Evolutionary conservation across 2,888 invertebrate species (phyloP), one percentile per base, ranked within the genome.

Genomic region (Mechanitis messenoides): DNA sequence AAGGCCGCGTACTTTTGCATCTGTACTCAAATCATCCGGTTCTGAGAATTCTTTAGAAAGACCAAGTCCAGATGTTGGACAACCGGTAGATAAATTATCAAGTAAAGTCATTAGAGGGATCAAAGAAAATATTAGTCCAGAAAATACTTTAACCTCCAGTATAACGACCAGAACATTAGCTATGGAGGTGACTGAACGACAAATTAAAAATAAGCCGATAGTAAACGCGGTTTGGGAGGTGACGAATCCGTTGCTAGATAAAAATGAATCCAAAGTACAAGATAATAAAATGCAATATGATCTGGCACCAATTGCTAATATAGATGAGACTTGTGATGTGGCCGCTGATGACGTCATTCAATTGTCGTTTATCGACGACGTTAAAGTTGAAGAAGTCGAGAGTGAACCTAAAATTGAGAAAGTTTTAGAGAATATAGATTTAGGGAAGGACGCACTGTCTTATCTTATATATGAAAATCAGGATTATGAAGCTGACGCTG

Each of bases 61-160:
- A 68, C 89, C 69, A 0, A 90, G 87, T 64, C 84, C 87, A 0
- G 90, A 90, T 11, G 74, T 77, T 0, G 87, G 87, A 1, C 85
- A 84, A 2, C 68, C 87, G 0, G 81, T 90, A 1, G 89, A 91
- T 53, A 91, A 91, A 70, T 80, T 92, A 60, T 91, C 92, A 0
- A 87, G 83, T 57, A 91, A 92, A 74, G 80, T 92, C 3, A 92
- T 92, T 57, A 76, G 90, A 69, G 91, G 91, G 4, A 92, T 92
- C 12, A 92, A 92, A 77, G 92, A 92, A 71, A 92, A 92, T 70
- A 92, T 92, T 1, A 92, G 92, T 61, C 92, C 92, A 0, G 92
- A 92, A 69, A 92, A 92, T 60, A 92, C 92, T 1, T 64, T 91
- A 7, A 90, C 87, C 0, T 83, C 87, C 0, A 87, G 84, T 57